Conservation (phyloP, 2,888 invertebrate genomes). For the Melinopterus prodromus region DNA sequence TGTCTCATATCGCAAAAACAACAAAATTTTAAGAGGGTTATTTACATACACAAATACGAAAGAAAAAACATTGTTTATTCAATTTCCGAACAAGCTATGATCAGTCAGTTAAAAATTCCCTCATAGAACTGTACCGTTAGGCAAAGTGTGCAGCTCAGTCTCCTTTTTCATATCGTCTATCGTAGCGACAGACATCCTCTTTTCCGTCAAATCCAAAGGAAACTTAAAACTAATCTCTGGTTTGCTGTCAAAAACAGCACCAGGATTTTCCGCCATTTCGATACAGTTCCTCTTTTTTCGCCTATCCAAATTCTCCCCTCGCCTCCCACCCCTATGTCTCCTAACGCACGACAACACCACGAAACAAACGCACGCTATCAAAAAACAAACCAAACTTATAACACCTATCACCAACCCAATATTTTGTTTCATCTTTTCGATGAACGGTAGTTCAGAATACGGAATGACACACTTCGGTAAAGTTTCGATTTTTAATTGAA, state of each 20-base stretch:
- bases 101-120: slow-evolving; percentile 34
- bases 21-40: not conserved
- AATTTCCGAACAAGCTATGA: not conserved
- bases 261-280: slow-evolving; percentile 54
- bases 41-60: not conserved
- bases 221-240: slow-evolving; percentile 68
- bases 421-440: slow-evolving; percentile 57
- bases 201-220: slow-evolving; percentile 61
- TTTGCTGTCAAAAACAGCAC: slow-evolving; percentile 58
- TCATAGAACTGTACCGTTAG: slow-evolving; percentile 56
- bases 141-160: slow-evolving; percentile 51
- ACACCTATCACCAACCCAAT: slow-evolving; percentile 64
- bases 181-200: slow-evolving; percentile 58
- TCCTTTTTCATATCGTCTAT: slow-evolving; percentile 60
- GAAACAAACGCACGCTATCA: slow-evolving; percentile 60
- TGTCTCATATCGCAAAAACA: too few species aligned
- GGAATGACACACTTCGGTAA: slow-evolving; percentile 62
- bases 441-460: slow-evolving; percentile 58
- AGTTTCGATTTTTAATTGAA: slow-evolving; percentile 54
- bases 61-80: not conserved
- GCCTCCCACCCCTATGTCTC: slow-evolving; percentile 72
- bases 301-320: slow-evolving; percentile 43
- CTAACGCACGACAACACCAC: slow-evolving; percentile 72
- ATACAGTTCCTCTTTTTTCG: slow-evolving; percentile 45
- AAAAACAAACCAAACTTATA: slow-evolving; percentile 61